phyloP scores from a whole-genome alignment of 2,797 vertebrate species.

The Phylloscopus collybita region DNA sequence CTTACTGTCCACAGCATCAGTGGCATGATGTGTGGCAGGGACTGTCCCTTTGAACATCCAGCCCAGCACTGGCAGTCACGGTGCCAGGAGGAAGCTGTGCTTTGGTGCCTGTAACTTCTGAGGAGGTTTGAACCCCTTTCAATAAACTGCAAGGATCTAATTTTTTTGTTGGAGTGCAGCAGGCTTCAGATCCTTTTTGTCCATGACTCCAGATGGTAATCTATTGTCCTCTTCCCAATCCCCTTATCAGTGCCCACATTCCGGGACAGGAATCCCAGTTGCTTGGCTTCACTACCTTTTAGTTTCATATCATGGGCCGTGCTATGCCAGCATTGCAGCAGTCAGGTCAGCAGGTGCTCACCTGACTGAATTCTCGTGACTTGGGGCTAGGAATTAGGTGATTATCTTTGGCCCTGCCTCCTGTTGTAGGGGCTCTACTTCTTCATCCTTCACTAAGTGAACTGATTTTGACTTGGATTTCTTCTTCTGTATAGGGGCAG shows the following conservation, averaged over 20 bases:
- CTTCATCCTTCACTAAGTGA: background rate
- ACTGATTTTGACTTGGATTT: background rate
- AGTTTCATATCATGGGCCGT: fast-evolving
- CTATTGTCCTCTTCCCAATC: background rate
- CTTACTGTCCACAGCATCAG: background rate
- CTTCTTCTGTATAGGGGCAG: background rate
- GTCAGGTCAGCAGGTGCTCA: background rate
- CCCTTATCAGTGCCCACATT: background rate
- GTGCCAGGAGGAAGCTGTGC: background rate
- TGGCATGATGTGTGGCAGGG: too few species aligned
- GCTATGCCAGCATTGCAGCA: background rate
- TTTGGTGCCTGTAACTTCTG: background rate
- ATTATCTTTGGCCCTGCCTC: background rate
- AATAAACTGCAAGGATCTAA: background rate
- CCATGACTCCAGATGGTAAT: background rate
- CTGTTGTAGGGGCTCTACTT: background rate
- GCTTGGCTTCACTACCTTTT: background rate
- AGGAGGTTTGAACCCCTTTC: fast-evolving
- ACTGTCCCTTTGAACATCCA: background rate
- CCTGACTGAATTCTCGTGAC: fast-evolving
- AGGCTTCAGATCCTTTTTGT: background rate
- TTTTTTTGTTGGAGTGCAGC: background rate
- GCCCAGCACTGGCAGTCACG: background rate
- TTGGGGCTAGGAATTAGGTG: background rate
- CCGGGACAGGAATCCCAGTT: background rate